A percentile compares a stretch with the other conserved stretches of the same genome.
Conservation (phyloP, 2,113 vertebrate species). For the Pangasianodon hypophthalmus region DNA sequence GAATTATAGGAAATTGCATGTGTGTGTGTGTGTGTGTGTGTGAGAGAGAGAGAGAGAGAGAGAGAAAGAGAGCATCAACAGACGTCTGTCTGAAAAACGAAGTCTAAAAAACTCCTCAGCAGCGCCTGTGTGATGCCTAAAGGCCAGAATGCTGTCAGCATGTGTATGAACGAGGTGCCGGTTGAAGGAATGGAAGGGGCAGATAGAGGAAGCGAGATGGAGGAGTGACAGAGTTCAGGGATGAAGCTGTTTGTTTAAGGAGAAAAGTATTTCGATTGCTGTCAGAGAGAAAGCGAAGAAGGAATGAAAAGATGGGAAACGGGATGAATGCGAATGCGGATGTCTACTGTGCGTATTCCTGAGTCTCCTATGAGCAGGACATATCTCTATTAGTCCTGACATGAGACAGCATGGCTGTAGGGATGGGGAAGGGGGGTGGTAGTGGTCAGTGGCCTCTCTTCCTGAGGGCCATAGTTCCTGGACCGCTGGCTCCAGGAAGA, state of each 20-base stretch:
- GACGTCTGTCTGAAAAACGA: background rate
- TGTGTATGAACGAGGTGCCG: slow-evolving; percentile 52
- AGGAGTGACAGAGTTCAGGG: slow-evolving; percentile 34
- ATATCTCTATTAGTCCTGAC: slow-evolving; percentile 73
- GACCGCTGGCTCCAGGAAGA: slow-evolving; percentile 77
- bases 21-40: slow-evolving; percentile 20
- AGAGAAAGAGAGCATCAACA: background rate
- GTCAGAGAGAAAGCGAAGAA: slow-evolving; percentile 19
- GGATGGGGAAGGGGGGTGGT: slow-evolving; percentile 38
- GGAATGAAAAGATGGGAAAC: slow-evolving; percentile 2
- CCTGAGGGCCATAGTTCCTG: slow-evolving; percentile 59
- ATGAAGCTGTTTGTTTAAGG: slow-evolving; percentile 12
- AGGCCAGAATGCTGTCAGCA: slow-evolving; percentile 35
- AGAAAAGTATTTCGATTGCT: background rate
- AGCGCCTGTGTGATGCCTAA: slow-evolving; percentile 36
- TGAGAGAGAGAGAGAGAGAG: background rate
- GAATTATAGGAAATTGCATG: background rate
- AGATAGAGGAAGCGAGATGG: slow-evolving; percentile 44
- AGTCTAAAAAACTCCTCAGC: slow-evolving; percentile 10
- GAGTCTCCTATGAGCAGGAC: slow-evolving; percentile 41
- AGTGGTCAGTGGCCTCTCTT: slow-evolving; percentile 74
- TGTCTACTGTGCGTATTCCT: background rate
- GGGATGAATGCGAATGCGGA: slow-evolving; percentile 6
- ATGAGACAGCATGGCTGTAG: slow-evolving; percentile 76
- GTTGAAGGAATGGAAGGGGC: slow-evolving; percentile 31